phyloP scores from a whole-genome alignment of 2,888 invertebrate species.

The Ormyrus thymus region DNA sequence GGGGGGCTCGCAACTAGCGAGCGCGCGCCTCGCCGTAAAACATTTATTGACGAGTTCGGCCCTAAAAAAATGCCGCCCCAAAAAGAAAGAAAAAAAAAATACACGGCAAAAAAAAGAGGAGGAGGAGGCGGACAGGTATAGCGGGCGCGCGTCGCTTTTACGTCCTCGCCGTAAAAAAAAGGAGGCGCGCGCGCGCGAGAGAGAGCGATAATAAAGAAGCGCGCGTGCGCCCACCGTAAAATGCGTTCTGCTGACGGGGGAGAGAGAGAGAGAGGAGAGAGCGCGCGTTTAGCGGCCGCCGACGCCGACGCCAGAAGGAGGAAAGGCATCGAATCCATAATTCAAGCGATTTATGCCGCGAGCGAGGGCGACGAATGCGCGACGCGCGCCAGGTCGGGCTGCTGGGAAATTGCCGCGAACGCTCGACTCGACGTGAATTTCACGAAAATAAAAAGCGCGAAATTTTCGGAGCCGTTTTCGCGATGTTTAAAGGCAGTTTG shows the following conservation, averaged over 20 bases:
- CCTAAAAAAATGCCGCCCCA: not conserved
- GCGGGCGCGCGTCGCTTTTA: constrained; percentile 41
- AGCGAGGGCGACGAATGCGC: not conserved
- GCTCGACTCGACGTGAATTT: too few species aligned
- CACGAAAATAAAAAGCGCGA: too few species aligned
- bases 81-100: not conserved
- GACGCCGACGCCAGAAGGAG: not conserved
- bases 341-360: constrained; percentile 63
- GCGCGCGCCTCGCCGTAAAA: constrained; percentile 26
- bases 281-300: not conserved
- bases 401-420: too few species aligned
- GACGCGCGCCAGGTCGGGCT: too few species aligned
- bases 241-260: constrained; percentile 67
- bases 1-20: not conserved
- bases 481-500: too few species aligned
- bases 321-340: constrained; percentile 60
- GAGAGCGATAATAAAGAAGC: not conserved
- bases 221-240: constrained; percentile 64
- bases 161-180: constrained; percentile 48
- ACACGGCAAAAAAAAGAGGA: not conserved
- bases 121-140: not conserved
- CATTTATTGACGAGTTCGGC: constrained; percentile 29
- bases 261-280: constrained; percentile 54
- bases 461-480: too few species aligned
- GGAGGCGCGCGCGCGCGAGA: constrained; percentile 57